Percentiles rank a stretch among this genome's conserved stretches.
Conservation (phyloP, 2,113 vertebrate species). For the Pseudopipra pipra region DNA sequence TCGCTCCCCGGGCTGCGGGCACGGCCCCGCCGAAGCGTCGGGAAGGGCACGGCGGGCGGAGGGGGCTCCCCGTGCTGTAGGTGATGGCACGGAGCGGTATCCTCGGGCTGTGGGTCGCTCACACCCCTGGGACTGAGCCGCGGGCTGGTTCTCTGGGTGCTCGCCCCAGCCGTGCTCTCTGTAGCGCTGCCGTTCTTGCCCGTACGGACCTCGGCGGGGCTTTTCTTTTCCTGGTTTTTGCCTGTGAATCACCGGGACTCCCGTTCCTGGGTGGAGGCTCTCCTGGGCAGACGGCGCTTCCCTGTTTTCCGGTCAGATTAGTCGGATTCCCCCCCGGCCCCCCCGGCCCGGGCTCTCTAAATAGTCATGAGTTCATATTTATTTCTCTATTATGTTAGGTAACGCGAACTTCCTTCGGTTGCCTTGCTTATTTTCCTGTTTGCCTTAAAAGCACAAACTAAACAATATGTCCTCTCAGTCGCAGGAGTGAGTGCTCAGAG, state of each 20-base stretch:
- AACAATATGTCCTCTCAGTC: background rate
- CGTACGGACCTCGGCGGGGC: background rate
- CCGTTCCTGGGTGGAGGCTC: constrained; percentile 7
- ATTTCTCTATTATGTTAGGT: background rate
- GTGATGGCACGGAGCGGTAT: background rate
- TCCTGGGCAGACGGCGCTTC: background rate
- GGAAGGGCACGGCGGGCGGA: background rate
- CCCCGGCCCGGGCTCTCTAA: background rate
- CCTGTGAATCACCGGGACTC: background rate
- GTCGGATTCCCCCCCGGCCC: background rate
- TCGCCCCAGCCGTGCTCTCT: background rate
- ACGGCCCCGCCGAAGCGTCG: background rate
- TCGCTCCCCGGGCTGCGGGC: background rate
- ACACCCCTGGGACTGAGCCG: accelerated
- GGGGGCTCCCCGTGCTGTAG: background rate
- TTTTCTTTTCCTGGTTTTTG: background rate
- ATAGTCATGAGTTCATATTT: background rate
- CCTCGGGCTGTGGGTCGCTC: background rate
- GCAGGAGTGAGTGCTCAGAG: background rate
- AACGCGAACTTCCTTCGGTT: background rate
- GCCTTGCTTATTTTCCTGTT: background rate
- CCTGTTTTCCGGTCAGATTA: constrained; percentile 35
- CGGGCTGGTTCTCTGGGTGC: background rate
- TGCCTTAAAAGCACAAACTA: background rate
- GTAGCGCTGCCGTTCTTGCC: accelerated